phyloP scores from a whole-genome alignment of 2,797 vertebrate genomes.

The Takifugu ocellatus region DNA sequence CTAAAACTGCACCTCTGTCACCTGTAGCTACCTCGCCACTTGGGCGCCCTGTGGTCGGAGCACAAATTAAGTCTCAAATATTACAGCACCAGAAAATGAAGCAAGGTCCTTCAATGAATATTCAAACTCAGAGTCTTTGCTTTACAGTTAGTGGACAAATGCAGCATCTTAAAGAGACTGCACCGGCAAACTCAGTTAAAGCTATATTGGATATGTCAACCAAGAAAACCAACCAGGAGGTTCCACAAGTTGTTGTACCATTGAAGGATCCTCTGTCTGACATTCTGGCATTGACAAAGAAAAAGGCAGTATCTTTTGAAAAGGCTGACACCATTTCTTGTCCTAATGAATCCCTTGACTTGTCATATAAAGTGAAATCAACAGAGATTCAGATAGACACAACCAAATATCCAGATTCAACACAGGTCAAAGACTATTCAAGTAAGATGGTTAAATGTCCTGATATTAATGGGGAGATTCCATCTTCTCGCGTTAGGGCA shows the following conservation, averaged over 20 bases:
- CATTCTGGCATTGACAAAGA: slow-evolving; percentile 58
- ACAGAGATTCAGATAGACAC: slow-evolving; percentile 16
- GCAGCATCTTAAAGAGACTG: slow-evolving; percentile 35
- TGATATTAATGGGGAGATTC: slow-evolving; percentile 5
- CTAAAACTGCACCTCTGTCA: slow-evolving; percentile 10
- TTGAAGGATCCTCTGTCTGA: slow-evolving; percentile 50
- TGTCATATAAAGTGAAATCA: slow-evolving; percentile 44
- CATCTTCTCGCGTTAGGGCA: slow-evolving; percentile 9
- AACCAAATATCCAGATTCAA: slow-evolving; percentile 6
- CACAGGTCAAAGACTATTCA: slow-evolving; percentile 9
- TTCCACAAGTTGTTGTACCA: slow-evolving; percentile 28
- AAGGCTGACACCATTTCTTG: slow-evolving; percentile 17
- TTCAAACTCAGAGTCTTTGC: neutral
- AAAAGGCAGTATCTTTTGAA: slow-evolving; percentile 24
- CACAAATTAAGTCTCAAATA: slow-evolving; percentile 15
- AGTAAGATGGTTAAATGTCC: slow-evolving; percentile 4
- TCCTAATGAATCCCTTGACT: slow-evolving; percentile 49
- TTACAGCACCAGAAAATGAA: slow-evolving; percentile 15
- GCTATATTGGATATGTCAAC: slow-evolving; percentile 66
- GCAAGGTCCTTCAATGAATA: slow-evolving; percentile 14
- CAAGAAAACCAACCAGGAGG: slow-evolving; percentile 19
- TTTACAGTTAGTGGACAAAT: slow-evolving; percentile 21
- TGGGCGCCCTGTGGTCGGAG: slow-evolving; percentile 22
- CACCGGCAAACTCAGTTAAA: slow-evolving; percentile 67
- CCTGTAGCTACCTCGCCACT: slow-evolving; percentile 8